A percentile compares a stretch with the other conserved stretches of the same genome.
Conservation (phyloP, 2,113 vertebrate genomes). For the Donacobius atricapilla region DNA sequence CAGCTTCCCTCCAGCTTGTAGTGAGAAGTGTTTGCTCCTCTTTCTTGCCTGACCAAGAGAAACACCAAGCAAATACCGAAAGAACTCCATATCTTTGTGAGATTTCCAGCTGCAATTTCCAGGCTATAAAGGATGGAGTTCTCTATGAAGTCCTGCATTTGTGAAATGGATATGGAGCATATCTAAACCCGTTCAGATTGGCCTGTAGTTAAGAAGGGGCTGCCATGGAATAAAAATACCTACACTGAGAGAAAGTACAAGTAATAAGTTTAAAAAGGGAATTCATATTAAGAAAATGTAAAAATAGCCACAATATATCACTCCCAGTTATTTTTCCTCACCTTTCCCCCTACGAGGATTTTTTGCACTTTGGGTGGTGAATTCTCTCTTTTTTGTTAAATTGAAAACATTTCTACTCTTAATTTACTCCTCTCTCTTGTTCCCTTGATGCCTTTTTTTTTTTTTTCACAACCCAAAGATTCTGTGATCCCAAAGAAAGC, state of each 20-base stretch:
- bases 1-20: not conserved
- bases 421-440: not conserved
- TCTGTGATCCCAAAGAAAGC: not conserved
- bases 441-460: not conserved
- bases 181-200: not conserved
- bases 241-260: not conserved
- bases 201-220: not conserved
- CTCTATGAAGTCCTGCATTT: not conserved
- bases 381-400: not conserved
- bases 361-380: not conserved
- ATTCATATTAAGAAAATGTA: not conserved
- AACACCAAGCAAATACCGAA: not conserved
- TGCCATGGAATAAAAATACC: not conserved
- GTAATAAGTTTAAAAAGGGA: not conserved
- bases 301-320: not conserved
- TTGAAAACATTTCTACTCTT: not conserved
- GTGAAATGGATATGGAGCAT: not conserved
- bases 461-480: not conserved
- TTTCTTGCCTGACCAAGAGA: not conserved
- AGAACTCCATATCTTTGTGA: not conserved
- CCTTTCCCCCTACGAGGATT: not conserved
- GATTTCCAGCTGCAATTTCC: not conserved
- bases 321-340: not conserved
- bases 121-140: not conserved
- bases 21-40: not conserved